Evolutionary conservation across 2,113 vertebrate genomes (phyloP), one percentile per base, ranked within the genome.

Genomic region (Stegostoma tigrinum): DNA sequence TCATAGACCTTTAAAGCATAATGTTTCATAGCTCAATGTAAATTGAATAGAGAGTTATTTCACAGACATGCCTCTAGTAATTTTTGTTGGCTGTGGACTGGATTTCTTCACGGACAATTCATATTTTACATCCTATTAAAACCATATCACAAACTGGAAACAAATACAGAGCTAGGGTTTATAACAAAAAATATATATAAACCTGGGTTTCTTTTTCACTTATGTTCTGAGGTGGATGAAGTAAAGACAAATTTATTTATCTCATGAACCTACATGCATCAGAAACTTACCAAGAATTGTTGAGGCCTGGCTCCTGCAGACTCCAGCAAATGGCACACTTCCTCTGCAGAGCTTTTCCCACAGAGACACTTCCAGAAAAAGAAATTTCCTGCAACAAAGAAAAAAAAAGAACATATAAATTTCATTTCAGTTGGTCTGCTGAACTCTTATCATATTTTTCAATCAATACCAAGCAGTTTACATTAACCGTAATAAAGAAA

Each of bases 291-390:
- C 98, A 99, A 96, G 23, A 99, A 97, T 64, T 98, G 97, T 95
- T 99, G 99, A 68, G 99, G 99, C 96, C 98, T 98, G 96, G 99
- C 97, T 96, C 98, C 98, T 0, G 98, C 98, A 34, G 98, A 97
- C 96, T 98, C 98, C 95, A 99, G 96, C 0, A 97, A 98, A 95
- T 96, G 97, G 96, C 99, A 99, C 78, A 98, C 97, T 96, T 98
- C 97, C 95, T 98, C 98, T 0, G 97, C 96, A 8, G 98, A 97
- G 96, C 98, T 98, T 96, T 98, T 97, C 34, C 99, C 99, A 96
- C 97, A 98, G 95, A 99, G 97, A 97, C 98, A 98, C 66, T 98
- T 98, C 99, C 99, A 99, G 96, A 99, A 99, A 95, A 99, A 97
- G 97, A 99, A 99, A 95, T 97, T 98, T 87, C 99, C 99, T 99